phyloP scores from a whole-genome alignment of 1,140 invertebrate species.

The Limonius californicus region DNA sequence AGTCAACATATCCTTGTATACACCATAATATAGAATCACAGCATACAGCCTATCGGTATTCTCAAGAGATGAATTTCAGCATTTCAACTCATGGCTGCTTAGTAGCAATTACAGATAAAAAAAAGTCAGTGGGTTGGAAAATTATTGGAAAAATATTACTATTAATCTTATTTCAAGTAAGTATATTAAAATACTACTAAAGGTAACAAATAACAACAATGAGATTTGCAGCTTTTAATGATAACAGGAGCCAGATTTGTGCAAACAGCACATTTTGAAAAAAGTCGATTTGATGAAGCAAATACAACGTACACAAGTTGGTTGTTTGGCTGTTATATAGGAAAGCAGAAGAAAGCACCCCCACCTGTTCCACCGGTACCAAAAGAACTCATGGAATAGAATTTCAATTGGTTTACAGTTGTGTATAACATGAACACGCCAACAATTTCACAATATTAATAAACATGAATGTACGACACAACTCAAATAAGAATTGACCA shows the following conservation, averaged over 20 bases:
- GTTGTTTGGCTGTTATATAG: no score
- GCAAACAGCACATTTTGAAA: neutral
- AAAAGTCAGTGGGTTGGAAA: slow-evolving; percentile 31
- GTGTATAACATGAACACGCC: no score
- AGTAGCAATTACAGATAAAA: slow-evolving; percentile 32
- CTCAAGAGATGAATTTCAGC: slow-evolving; percentile 40
- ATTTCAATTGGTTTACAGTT: no score
- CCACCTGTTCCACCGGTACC: no score
- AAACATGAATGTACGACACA: no score
- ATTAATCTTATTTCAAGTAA: slow-evolving; percentile 31
- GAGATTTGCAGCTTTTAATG: neutral
- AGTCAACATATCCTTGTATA: slow-evolving; percentile 42
- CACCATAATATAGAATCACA: slow-evolving; percentile 42
- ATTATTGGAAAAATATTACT: slow-evolving; percentile 36
- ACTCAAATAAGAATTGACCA: no score
- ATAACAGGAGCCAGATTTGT: no score
- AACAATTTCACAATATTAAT: no score
- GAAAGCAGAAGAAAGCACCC: no score
- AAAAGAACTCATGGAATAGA: no score
- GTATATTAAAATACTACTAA: neutral
- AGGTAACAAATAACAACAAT: neutral
- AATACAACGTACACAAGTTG: no score
- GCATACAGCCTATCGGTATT: slow-evolving; percentile 37
- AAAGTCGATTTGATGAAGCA: neutral
- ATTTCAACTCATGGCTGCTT: slow-evolving; percentile 40